phyloP scores from a whole-genome alignment of 2,797 vertebrate genomes.

The Balearica regulorum region DNA sequence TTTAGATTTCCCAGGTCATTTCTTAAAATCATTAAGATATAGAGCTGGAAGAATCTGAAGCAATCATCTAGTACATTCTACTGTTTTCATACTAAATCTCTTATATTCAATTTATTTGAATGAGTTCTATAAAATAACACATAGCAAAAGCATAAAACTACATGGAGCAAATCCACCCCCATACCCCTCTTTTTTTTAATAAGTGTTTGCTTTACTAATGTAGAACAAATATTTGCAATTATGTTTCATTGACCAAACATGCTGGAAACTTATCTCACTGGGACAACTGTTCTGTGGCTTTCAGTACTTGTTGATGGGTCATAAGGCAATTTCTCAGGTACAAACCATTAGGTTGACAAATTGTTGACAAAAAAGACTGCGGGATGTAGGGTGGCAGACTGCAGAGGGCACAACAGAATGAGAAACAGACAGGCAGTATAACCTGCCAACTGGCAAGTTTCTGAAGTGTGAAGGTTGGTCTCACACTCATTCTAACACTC shows the following conservation, averaged over 20 bases:
- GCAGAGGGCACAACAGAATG: slow-evolving; percentile 68
- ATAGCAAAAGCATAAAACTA: neutral
- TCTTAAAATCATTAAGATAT: neutral
- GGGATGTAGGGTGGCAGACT: slow-evolving; percentile 63
- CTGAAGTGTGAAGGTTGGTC: slow-evolving; percentile 69
- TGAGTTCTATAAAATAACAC: neutral
- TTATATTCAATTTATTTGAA: neutral
- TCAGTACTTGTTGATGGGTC: neutral
- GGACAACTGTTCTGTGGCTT: neutral
- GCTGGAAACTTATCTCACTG: neutral
- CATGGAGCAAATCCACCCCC: neutral
- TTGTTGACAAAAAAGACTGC: slow-evolving; percentile 33
- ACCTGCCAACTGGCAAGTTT: slow-evolving; percentile 67
- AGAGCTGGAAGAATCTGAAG: neutral
- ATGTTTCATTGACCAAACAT: neutral
- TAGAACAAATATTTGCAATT: neutral
- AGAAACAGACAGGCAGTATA: slow-evolving; percentile 62
- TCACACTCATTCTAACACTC: slow-evolving; percentile 61
- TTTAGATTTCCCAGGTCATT: neutral
- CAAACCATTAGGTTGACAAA: slow-evolving; percentile 48
- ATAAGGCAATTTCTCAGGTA: slow-evolving; percentile 41
- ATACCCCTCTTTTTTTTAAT: neutral
- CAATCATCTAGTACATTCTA: neutral
- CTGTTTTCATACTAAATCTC: neutral
- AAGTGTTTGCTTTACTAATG: neutral